Conservation (phyloP, 1,140 invertebrate genomes). For the Colletes latitarsis region DNA sequence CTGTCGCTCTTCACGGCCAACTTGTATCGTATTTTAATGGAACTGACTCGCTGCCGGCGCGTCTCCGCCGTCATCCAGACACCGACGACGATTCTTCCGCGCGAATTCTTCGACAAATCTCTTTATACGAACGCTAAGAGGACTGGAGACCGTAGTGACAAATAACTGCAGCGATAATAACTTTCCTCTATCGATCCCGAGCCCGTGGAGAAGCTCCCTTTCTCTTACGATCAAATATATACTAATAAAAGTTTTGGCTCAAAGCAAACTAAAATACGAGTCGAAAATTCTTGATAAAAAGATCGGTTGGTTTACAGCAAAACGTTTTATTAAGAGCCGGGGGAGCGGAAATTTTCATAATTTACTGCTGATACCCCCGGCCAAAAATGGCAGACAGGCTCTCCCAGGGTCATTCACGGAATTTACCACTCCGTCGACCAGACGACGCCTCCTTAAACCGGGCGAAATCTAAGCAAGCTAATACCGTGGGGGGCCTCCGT, state of each 20-base stretch:
- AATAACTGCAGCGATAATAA: not conserved
- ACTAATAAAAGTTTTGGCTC: no score
- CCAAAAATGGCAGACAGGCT: conserved; percentile 8
- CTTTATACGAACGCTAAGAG: not conserved
- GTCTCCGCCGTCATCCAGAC: conserved; percentile 14
- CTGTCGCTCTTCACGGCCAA: conserved; percentile 61
- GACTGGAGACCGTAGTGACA: no score
- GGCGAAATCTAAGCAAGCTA: conserved; percentile 29
- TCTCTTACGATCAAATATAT: no score
- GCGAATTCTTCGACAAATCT: conserved; percentile 12
- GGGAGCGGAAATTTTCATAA: conserved; percentile 19
- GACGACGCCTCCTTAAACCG: conserved; percentile 28
- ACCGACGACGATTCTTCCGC: conserved; percentile 8
- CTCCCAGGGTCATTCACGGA: conserved; percentile 1
- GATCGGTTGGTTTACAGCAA: conserved; percentile 3
- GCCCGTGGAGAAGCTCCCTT: no score
- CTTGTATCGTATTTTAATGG: conserved; percentile 69
- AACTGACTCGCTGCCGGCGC: conserved; percentile 53
- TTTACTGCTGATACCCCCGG: conserved; percentile 1
- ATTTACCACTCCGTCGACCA: conserved; percentile 37
- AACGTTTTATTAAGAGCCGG: not conserved
- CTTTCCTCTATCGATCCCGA: no score
- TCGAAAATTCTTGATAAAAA: not conserved
- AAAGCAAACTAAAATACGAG: no score
- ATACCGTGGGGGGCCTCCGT: conserved; percentile 19